Percentiles rank a stretch among this genome's conserved stretches.
These are phyloP conservation scores for Beaufortia kweichowensis DNA, from an alignment of 2,113 vertebrate genomes.

Conservation along the genomic window DNA sequence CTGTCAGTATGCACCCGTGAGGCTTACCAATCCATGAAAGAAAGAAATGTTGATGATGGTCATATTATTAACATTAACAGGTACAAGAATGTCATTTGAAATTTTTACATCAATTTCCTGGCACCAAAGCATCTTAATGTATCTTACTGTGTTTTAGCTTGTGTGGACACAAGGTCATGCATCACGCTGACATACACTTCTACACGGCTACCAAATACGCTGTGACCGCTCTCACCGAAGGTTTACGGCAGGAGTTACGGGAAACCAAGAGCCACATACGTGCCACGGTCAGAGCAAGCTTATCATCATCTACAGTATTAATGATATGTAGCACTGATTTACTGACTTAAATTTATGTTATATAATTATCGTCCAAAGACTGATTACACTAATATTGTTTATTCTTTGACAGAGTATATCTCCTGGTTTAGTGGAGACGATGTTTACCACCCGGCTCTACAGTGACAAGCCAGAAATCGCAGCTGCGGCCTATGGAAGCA, in stretches of 20 bases:
- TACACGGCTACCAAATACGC: conserved; percentile 86
- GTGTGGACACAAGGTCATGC: conserved; percentile 78
- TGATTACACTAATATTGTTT: neutral
- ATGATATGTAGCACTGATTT: neutral
- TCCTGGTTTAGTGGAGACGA: conserved; percentile 82
- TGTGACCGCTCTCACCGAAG: conserved; percentile 84
- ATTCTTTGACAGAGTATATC: conserved; percentile 77
- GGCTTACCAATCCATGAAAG: conserved; percentile 89
- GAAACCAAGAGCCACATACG: conserved; percentile 83
- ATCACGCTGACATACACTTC: conserved; percentile 74
- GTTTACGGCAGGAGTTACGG: conserved; percentile 82
- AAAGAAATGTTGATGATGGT: conserved; percentile 84
- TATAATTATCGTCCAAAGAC: neutral
- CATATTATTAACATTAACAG: conserved; percentile 91
- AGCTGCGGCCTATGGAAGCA: conserved; percentile 76
- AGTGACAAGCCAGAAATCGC: conserved; percentile 79
- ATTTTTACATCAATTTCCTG: neutral
- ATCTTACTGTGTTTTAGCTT: conserved; percentile 70
- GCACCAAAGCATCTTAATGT: neutral
- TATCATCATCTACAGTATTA: too few relatives aligned
- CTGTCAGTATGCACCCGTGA: conserved; percentile 85
- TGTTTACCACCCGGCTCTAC: conserved; percentile 79
- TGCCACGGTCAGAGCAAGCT: conserved; percentile 76
- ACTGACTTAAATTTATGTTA: too few relatives aligned
- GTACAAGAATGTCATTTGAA: conserved; percentile 61